Evolutionary conservation across 2,888 invertebrate genomes (phyloP), one percentile per base, ranked within the genome.

Genomic region (Drosophila mulleri): DNA sequence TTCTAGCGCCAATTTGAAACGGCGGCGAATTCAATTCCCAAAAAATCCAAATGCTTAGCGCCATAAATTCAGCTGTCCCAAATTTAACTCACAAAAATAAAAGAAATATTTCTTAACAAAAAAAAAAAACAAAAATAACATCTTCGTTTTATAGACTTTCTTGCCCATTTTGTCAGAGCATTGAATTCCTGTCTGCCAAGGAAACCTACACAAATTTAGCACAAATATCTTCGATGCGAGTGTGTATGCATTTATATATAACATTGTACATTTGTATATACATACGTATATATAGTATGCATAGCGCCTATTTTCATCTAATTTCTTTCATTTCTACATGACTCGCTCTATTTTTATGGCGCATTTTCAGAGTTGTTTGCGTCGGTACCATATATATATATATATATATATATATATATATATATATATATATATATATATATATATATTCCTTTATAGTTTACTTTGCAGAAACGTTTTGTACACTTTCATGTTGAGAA

Each of bases 291-390:
- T 26, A 18, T 63, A 29, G 57, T 85, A 82, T 71, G 16, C 79
- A 82, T 80, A 80, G 86, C 67, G 68, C 86, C 80, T 88, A 88
- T 83, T 83, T 88, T 88, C 83, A 86, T 83, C 75, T 88, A 88
- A 86, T 83, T 83, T 88, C 82, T 78, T 75, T 88, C 67, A 88
- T 86, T 83, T 88, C 75, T 72, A 82, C 88, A 85, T 72, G 86
- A 66, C 72, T 76, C 73, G 85, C 82, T 86, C 89, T 86, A 89
- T 86, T 86, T 86, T 76, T 75, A 83, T 88, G 63, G 71, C 66
- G 88, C 84, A 83, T 89, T 78, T 84, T 87, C 81, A 79, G 84
- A 84, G 89, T 75, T 75, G 69, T 74, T 74, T 69, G 73, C 72
- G 60, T 58, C 75, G 67, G 67, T 70, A 75, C 72, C 78, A 71